Evolutionary conservation across 2,797 vertebrate genomes (phyloP), one percentile per base, ranked within the genome.

Genomic region (Gambelia wislizenii): DNA sequence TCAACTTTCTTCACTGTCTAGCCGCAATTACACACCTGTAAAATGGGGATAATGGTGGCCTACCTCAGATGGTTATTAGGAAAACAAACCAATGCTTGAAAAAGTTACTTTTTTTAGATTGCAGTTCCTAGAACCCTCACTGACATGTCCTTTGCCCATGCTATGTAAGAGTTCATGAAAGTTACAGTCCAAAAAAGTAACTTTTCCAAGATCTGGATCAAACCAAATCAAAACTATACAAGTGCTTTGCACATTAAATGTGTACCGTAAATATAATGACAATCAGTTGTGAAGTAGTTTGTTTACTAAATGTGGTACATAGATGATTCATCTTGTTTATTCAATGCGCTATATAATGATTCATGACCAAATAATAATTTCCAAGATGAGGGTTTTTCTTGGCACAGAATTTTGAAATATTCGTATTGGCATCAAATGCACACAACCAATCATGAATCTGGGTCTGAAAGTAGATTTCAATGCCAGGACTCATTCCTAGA

Each of bases 311-410:
- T 79, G 12, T 30, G 16, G 1, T 69, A 12, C 39, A 44, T 16
- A 69, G 42, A 76, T 47, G 74, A 76, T 72, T 72, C 14, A 27
- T 30, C 56, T 61, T 61, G 44, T 44, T 20, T 86, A 86, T n/a
- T 67, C 64, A 79, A 54, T 67, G 6, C 16, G 27, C 12, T 54
- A 44, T 87, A 69, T 56, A 33, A 87, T n/a, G 39, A 59, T 82
- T 87, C 79, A 87, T 59, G 12, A 39, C 69, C 59, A 47, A 87
- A 82, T n/a, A 61, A 75, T 75, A 75, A 75, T 59, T 82, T 87
- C 56, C 79, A 74, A 74, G 56, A 75, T 82, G 52, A 47, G 18
- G 2, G 1, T n/a, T 76, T n/a, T 76, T 82, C 52, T 78, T 87
- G 74, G 77, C 27, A 42, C 64, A 25, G 52, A 54, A 56, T 78